phyloP scores from a whole-genome alignment of 2,797 vertebrate species.

The Aulostomus chinensis region DNA sequence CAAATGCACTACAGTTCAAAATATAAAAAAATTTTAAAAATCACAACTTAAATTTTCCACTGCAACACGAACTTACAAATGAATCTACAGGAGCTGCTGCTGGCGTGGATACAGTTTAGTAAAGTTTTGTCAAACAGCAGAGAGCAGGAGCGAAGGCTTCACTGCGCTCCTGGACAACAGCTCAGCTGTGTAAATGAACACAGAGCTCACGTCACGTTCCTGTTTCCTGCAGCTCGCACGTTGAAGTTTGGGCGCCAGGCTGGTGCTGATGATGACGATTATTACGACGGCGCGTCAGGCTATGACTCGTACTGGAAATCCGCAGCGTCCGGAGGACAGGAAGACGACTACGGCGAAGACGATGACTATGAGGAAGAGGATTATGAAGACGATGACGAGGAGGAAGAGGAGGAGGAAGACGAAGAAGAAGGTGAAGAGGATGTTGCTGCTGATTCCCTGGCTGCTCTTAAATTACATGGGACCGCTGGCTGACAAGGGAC shows the following conservation, averaged over 20 bases:
- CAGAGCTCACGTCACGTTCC: not conserved
- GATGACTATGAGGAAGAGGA: conserved; percentile 84
- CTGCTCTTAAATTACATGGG: conserved; percentile 79
- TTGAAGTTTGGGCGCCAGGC: conserved; percentile 93
- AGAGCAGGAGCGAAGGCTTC: no score
- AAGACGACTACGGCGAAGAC: conserved; percentile 51
- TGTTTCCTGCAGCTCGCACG: conserved; percentile 83
- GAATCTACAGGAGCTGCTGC: no score
- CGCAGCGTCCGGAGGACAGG: conserved; percentile 68
- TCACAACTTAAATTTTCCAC: no score
- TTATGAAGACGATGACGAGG: conserved; percentile 82
- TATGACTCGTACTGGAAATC: conserved; percentile 94
- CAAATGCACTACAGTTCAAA: no score
- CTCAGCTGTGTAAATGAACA: not conserved
- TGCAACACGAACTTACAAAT: no score
- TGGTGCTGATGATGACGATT: conserved; percentile 82
- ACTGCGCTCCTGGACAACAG: no score
- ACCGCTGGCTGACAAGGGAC: conserved; percentile 5
- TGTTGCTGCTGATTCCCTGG: conserved; percentile 77
- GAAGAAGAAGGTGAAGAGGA: conserved; percentile 68
- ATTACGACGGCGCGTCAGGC: conserved; percentile 85
- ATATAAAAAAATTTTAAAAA: no score
- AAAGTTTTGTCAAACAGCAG: not conserved
- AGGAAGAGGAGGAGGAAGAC: conserved; percentile 68
- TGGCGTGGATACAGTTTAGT: no score